Evolutionary conservation across 2,113 vertebrate species (phyloP).

Genomic region (Sinocyclocheilus anshuiensis): DNA sequence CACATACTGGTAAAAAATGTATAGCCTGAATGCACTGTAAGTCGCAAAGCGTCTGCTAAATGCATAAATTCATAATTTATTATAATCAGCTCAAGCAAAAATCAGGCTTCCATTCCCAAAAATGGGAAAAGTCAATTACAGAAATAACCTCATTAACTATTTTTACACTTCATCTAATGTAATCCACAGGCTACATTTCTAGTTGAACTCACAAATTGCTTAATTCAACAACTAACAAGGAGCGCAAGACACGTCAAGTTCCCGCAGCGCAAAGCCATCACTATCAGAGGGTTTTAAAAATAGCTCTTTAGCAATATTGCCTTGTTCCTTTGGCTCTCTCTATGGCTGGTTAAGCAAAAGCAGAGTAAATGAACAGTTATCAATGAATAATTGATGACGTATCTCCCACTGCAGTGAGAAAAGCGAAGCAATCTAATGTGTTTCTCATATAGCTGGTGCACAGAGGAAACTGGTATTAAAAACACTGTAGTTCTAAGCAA

Average conservation of each 20-base stretch:
- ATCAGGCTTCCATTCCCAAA: too few relatives aligned
- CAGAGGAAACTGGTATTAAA: slow-evolving; percentile 20
- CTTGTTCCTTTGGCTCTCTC: background rate
- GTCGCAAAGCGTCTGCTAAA: too few relatives aligned
- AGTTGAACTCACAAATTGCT: slow-evolving; percentile 39
- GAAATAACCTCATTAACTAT: background rate
- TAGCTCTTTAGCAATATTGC: slow-evolving; percentile 33
- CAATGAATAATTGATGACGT: slow-evolving; percentile 54
- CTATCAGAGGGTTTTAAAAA: slow-evolving; percentile 43
- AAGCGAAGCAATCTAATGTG: slow-evolving; percentile 31
- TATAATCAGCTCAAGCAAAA: too few relatives aligned
- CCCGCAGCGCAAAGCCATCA: slow-evolving; percentile 16
- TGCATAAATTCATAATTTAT: too few relatives aligned
- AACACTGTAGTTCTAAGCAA: background rate
- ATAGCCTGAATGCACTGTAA: too few relatives aligned
- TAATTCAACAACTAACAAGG: slow-evolving; percentile 38
- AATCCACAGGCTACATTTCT: slow-evolving; percentile 11
- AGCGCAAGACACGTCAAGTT: background rate
- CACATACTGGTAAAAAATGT: too few relatives aligned
- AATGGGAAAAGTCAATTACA: background rate
- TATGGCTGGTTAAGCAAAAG: slow-evolving; percentile 31
- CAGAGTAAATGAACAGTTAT: slow-evolving; percentile 53
- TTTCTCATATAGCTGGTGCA: background rate
- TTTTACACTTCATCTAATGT: background rate
- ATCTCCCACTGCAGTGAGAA: slow-evolving; percentile 37